A percentile compares a stretch with the other conserved stretches of the same genome.
Conservation (phyloP, 2,888 invertebrate genomes). For the Drosophila pegasa region DNA sequence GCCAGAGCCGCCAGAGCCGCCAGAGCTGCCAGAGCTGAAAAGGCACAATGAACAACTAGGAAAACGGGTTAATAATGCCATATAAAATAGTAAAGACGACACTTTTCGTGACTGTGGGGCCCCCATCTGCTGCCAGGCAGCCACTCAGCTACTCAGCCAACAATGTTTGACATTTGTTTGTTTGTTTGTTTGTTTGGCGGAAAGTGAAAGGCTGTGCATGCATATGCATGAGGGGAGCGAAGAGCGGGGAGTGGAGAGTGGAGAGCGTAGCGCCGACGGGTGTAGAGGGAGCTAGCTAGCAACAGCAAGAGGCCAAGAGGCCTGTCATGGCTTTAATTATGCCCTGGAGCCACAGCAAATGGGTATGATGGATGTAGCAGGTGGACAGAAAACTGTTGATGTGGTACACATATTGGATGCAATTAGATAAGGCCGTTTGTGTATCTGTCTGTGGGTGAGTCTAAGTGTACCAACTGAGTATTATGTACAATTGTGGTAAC, state of each 20-base stretch:
- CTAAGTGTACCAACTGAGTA: no score
- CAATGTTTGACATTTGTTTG: constrained; percentile 47
- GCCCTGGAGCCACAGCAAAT: neutral
- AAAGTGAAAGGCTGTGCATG: constrained; percentile 69
- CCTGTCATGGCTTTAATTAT: constrained; percentile 54
- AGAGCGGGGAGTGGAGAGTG: neutral
- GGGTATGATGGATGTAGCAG: neutral
- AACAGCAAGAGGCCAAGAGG: constrained; percentile 50
- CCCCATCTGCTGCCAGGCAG: constrained; percentile 41
- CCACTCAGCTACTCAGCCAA: constrained; percentile 46
- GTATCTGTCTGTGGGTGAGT: no score
- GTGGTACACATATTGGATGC: neutral
- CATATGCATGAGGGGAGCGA: constrained; percentile 6
- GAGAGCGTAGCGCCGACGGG: neutral
- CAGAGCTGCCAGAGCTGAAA: constrained; percentile 16
- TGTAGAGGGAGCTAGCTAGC: constrained; percentile 20
- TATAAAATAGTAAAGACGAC: constrained; percentile 76
- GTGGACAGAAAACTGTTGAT: neutral
- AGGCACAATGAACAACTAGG: constrained; percentile 61
- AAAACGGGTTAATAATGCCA: constrained; percentile 81
- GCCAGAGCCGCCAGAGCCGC: constrained; percentile 9
- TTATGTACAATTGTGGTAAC: no score
- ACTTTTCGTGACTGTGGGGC: constrained; percentile 71
- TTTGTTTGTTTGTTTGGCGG: constrained; percentile 55
- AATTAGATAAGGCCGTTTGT: no score